Evolutionary conservation across 2,113 vertebrate genomes (phyloP), one percentile per base, ranked within the genome.

Genomic region (Epinephelus fuscoguttatus): DNA sequence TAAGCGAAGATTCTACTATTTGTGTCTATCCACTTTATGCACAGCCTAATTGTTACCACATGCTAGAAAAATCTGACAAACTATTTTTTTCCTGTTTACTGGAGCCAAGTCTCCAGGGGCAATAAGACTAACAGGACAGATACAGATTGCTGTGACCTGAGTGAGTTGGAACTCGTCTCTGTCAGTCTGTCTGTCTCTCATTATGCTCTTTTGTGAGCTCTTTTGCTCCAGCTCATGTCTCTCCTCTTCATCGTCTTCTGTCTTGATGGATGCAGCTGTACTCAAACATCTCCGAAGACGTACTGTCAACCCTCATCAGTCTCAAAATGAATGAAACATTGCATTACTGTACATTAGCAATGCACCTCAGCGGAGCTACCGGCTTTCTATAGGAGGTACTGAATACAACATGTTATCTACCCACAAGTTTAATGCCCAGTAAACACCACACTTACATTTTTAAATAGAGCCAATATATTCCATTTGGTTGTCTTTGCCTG

Each of bases 241-340:
- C 42, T 68, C 42, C 68, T 78, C 52, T 75, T 75, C 78, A 81
- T 84, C 52, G 56, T 73, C 55, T 68, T 79, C 57, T 37, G 30
- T 80, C 72, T 66, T 80, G 80, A 89, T 87, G 84, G 88, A 90
- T 87, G 64, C 86, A 64, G 82, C 79, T 86, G 64, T 75, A 60
- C 84, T 91, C 55, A 79, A 88, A 91, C 86, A 87, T 93, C 89
- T 89, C 81, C 73, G 78, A 82, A 93, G 90, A 90, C 30, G 21
- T 69, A 56, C 77, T 63, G 91, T 89, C 94, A 89, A 68, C 40
- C 27, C 60, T 82, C 70, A 93, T 94, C 75, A 90, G 52, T 68
- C 75, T 93, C 92, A 94, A 80, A 84, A 85, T 79, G 72, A 88
- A 94, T 84, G 79, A 90, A 92, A 90, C n/a, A 62, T 69, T 73